Percentiles rank a stretch among this genome's conserved stretches.
These are phyloP conservation scores for Candoia aspera DNA, from an alignment of 2,113 vertebrate genomes.

Conservation along the genomic window DNA sequence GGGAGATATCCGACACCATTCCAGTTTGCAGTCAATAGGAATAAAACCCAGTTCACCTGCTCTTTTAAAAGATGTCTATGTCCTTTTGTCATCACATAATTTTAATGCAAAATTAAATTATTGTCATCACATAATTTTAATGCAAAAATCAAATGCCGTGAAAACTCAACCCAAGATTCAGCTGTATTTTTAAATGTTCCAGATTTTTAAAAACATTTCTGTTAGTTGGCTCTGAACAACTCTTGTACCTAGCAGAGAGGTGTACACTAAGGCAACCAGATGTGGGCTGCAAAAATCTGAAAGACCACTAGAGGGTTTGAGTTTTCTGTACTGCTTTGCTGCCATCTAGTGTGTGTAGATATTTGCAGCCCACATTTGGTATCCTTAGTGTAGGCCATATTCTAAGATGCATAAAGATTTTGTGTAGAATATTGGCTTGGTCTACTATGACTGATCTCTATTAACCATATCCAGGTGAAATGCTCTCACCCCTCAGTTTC, in stretches of 20 bases:
- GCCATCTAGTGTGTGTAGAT: not conserved
- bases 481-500: not conserved
- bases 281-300: not conserved
- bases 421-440: too few species aligned
- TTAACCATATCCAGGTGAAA: not conserved
- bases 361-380: too few species aligned
- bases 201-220: not conserved
- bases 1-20: not conserved
- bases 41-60: not conserved
- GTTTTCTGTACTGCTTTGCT: not conserved
- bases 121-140: not conserved
- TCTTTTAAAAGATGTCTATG: not conserved
- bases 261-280: not conserved
- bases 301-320: not conserved
- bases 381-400: not conserved
- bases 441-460: not conserved
- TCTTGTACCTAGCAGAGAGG: not conserved
- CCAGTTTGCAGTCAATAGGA: not conserved
- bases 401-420: not conserved
- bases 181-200: not conserved
- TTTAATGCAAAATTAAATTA: not conserved
- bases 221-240: not conserved
- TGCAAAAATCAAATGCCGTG: not conserved
- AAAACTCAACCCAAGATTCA: not conserved
- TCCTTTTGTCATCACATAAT: not conserved